Evolutionary conservation across 2,113 vertebrate genomes (phyloP), one percentile per base, ranked within the genome.

Genomic region (Irena cyanogastra): DNA sequence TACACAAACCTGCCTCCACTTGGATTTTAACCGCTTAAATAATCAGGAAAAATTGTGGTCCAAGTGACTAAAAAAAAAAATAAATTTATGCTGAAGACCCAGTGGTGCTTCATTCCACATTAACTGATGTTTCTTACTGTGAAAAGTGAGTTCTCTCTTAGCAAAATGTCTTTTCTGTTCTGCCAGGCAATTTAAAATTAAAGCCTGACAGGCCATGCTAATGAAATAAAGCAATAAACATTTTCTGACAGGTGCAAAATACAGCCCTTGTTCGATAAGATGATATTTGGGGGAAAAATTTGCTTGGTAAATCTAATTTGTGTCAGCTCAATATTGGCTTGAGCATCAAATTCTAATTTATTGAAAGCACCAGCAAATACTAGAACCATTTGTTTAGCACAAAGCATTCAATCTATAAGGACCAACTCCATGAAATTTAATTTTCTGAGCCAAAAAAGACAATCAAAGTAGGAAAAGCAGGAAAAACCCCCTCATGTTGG

Each of bases 191-290:
- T 87, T 94, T 79, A 70, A 92, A 93, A 96, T 96, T 95, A 96
- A 95, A 76, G 81, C 49, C 72, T 95, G 93, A 95, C 59, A 95
- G 78, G 47, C 94, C 45, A 54, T 78, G 56, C 90, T 97, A 97
- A 95, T 97, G 83, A 97, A 97, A 97, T 92, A 95, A 96, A 97
- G 92, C 84, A 94, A 86, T 94, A 96, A 96, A 82, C 71, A 80
- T 83, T 84, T 92, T 92, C 45, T 96, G 84, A 95, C 95, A 92
- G 83, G 83, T 95, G 95, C 88, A 97, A 91, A 95, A 83, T 68
- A 57, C 60, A 47, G 72, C 57, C 70, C 83, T 91, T 81, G 54
- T 89, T 96, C 14, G 12, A 93, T 91, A 82, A 83, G 86, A 75
- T 96, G 75, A 89, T 94, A 92, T 93, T 95, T 83, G 90, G 93